Base-by-base conservation (phyloP, 2,113 vertebrate genomes). In the Zosterops lateralis region DNA sequence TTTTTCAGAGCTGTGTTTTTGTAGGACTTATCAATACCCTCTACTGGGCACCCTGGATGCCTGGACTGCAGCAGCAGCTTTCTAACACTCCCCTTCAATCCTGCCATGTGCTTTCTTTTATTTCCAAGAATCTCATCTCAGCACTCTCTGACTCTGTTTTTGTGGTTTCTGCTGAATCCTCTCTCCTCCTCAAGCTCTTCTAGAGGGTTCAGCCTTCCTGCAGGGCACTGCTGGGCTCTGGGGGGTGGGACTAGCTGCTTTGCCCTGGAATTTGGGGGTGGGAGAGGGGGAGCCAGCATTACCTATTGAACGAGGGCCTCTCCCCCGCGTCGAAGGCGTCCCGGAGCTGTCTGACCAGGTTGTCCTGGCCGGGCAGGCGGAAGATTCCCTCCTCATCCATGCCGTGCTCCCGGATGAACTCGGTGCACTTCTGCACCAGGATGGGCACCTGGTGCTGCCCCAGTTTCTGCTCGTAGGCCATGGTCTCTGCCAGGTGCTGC, bases 351-450 rank as follows among this genome's bases (percentile, higher is more conserved):
- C 98, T 98, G 66, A 99, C 99, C 36, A 98, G 97, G 76, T 98
- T 99, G 96, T 99, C 99, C 90, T 99, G 99, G 26, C 99, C 99
- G 0, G 99, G 99, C 10, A 99, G 98, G 13, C 99, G 98, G 96
- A 99, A 99, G 94, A 99, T 99, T 9, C 99, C 99, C 93, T 99
- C 99, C 95, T 99, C 99, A 0, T 82, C 94, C 93, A 99, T 62
- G 1, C 99, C 99, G 0, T 98, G 98, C 60, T 99, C 98, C 36
- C 93, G 96, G 93, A 99, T 99, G 97, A 98, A 99, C 95, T 99
- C 98, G 0, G 98, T 96, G 17, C 99, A 99, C 77, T 99, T 99
- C 97, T 99, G 98, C 94, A 99, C 98, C 91, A 99, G 96, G 91
- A 99, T 98, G 54, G 99, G 99, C 66, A 99, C 99, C 90, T 94